A percentile compares a stretch with the other conserved stretches of the same genome.
Evolutionary conservation across 2,797 vertebrate species (phyloP).

Genomic region (Siniperca obscura): DNA sequence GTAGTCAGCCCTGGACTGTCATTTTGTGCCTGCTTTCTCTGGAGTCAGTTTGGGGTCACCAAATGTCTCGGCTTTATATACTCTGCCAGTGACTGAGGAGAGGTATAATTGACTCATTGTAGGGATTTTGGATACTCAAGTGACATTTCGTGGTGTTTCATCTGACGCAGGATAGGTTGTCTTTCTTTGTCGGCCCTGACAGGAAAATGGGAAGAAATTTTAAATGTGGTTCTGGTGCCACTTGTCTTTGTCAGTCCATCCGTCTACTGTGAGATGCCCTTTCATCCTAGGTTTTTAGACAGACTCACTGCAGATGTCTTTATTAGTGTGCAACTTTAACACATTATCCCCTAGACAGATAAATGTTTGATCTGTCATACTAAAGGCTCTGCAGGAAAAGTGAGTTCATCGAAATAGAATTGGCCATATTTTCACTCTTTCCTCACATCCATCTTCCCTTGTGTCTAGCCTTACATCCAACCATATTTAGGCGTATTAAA

Average conservation of each 20-base stretch:
- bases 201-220: conserved; percentile 50
- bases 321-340: conserved; percentile 23
- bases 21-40: conserved; percentile 63
- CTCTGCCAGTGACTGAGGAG: conserved; percentile 66
- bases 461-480: neutral
- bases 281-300: conserved; percentile 39
- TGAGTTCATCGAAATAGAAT: conserved; percentile 16
- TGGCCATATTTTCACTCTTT: conserved; percentile 21
- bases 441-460: conserved; percentile 10
- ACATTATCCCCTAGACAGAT: conserved; percentile 23
- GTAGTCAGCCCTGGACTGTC: conserved; percentile 52
- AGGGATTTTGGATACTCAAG: conserved; percentile 59
- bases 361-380: conserved; percentile 30
- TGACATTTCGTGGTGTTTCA: conserved; percentile 62
- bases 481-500: neutral
- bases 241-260: conserved; percentile 51
- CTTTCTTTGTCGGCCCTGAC: conserved; percentile 49
- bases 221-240: conserved; percentile 53
- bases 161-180: conserved; percentile 54
- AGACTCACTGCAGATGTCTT: conserved; percentile 46
- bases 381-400: conserved; percentile 20
- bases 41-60: conserved; percentile 66
- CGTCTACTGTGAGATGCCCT: conserved; percentile 27
- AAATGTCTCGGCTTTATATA: conserved; percentile 57
- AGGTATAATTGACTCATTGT: conserved; percentile 78